Base-by-base conservation (phyloP, 2,113 vertebrate species). In the Sturnus vulgaris region DNA sequence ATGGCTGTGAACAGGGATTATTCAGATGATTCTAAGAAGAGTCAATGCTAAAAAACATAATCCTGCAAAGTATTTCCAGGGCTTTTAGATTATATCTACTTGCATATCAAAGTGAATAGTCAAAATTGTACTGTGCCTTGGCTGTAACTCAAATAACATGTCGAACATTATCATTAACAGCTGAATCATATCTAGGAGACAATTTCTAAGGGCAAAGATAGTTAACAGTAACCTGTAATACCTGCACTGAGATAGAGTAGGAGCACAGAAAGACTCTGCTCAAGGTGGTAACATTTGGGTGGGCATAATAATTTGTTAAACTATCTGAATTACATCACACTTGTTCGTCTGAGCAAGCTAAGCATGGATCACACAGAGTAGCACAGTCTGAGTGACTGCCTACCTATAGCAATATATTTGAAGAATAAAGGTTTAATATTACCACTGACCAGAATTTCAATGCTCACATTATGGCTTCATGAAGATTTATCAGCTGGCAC, bases 381-480 rank as follows among this genome's bases (percentile, higher is more conserved):
- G 18, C 23, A 65, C 7, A 77, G 47, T 59, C 22, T 33, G 35
- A 81, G 37, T 82, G 65, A 15, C 68, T 82, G 46, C 18, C 44
- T 80, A 83, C 46, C 46, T 77, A 33, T 8, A 80, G 57, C 37
- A 92, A 80, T 49, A 73, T 42, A 66, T 95, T 94, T 91, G 24
- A 44, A 86, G 71, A 85, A 82, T 86, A 85, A 77, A 80, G 27
- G 33, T 79, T 79, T 91, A 60, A 64, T 76, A 87, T 80, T 92
- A 68, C 59, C 39, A 31, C 63, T 82, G 78, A 87, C 63, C 31
- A 70, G 87, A 87, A 94, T 95, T 88, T 91, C 64, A 94, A 56
- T 91, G 64, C 15, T 91, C 22, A 63, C 22, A 70, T 94, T 90
- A 79, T 3, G 18, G 19, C 35, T 89, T 87, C 33, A 46, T 46